These are phyloP conservation scores for Ooceraea biroi DNA, from an alignment of 1,140 invertebrate genomes.

Conservation along the genomic window DNA sequence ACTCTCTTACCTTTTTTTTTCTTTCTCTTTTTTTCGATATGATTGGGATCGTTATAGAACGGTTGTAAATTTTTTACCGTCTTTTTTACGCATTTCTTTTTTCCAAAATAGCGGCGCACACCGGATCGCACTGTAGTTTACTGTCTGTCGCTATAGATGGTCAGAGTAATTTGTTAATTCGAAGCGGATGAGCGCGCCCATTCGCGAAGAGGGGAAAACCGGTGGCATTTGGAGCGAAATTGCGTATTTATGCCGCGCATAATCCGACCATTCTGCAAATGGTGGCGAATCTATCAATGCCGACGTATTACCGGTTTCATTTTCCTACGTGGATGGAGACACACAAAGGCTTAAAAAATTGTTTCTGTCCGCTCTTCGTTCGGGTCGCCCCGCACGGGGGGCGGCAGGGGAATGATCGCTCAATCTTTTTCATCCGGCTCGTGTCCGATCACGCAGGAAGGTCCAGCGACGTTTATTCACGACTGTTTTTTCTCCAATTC, in stretches of 20 bases:
- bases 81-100: constrained; percentile 54
- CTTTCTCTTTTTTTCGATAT: neutral
- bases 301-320: constrained; percentile 84
- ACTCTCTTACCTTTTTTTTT: constrained; percentile 48
- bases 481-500: constrained; percentile 61
- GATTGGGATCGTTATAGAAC: constrained; percentile 22
- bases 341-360: constrained; percentile 83
- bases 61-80: constrained; percentile 25
- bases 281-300: constrained; percentile 84
- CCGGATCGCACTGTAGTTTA: constrained; percentile 51
- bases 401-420: constrained; percentile 78
- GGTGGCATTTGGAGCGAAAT: constrained; percentile 78
- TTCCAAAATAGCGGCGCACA: constrained; percentile 53
- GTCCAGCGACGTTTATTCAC: constrained; percentile 66
- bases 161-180: constrained; percentile 75
- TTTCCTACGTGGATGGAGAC: constrained; percentile 83
- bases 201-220: constrained; percentile 67
- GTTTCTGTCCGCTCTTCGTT: constrained; percentile 77
- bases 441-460: constrained; percentile 42
- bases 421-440: constrained; percentile 80
- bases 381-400: constrained; percentile 25
- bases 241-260: constrained; percentile 85
- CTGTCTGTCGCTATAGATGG: constrained; percentile 68
- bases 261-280: constrained; percentile 83
- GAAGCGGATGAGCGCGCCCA: constrained; percentile 75